Base-by-base conservation (phyloP, 1,140 invertebrate genomes). In the Drosophila funebris region DNA sequence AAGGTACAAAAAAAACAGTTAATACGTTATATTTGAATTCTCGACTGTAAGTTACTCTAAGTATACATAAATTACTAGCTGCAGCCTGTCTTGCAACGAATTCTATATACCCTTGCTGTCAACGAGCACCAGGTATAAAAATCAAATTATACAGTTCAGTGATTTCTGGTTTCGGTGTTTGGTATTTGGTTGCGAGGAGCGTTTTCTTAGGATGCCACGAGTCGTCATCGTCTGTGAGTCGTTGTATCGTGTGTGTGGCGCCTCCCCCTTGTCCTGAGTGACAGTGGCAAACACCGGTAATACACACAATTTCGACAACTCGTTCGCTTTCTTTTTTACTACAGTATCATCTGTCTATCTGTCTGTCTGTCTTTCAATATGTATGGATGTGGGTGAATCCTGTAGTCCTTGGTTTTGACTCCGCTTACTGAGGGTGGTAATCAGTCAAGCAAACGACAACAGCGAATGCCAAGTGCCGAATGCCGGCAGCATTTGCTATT, bases 61-160 rank as follows among this genome's bases (percentile, higher is more conserved):
- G n/a, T n/a, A n/a, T n/a, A n/a, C n/a, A n/a, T n/a, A n/a, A n/a
- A n/a, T n/a, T n/a, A n/a, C n/a, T n/a, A n/a, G n/a, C n/a, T n/a
- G n/a, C n/a, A n/a, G n/a, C n/a, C n/a, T n/a, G n/a, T n/a, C n/a
- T n/a, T 4, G 4, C 24, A 22, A 22, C 22, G 4, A n/a, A 36
- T 36, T 36, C 9, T 13, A 36, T 36, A 36, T 36, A 36, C n/a
- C n/a, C 33, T 13, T 4, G 33, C 13, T 13, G 4, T 11, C 11
- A 36, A 13, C 4, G 3, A 36, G 33, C 13, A 3, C n/a, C 33
- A 13, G 33, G 11, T 36, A 36, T 16, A 41, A 41, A 90, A 81
- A 78, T 90, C 78, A 90, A 89, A 89, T 89, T 85, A 90, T 64
- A 78, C 77, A 78, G 72, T 58, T 89, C 81, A 78, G 64, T 85